Evolutionary conservation across 2,888 invertebrate genomes (phyloP).

Genomic region (Drosophila leonis): DNA sequence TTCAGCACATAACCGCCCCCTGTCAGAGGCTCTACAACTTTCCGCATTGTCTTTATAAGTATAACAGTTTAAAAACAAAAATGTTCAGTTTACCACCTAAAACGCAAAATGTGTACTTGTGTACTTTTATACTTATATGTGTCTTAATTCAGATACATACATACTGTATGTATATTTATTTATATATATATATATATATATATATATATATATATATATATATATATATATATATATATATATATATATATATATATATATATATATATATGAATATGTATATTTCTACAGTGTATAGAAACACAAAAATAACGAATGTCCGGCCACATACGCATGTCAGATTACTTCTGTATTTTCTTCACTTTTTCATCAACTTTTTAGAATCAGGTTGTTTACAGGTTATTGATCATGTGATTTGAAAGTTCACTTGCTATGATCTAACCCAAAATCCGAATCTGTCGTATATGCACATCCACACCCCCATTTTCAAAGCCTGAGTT

Average conservation of each 20-base stretch:
- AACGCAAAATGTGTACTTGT: conserved; percentile 28
- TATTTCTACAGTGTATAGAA: neutral
- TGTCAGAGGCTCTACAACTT: conserved; percentile 35
- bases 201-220: no score
- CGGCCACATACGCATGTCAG: conserved; percentile 26
- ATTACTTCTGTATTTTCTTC: conserved; percentile 16
- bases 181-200: neutral
- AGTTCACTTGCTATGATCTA: conserved; percentile 6
- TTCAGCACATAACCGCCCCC: conserved; percentile 47
- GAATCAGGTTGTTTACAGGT: neutral
- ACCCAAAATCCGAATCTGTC: neutral
- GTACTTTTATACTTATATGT: conserved; percentile 30
- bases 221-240: neutral
- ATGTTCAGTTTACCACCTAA: conserved; percentile 61
- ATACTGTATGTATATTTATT: neutral
- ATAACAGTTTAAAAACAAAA: conserved; percentile 59
- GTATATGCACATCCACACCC: conserved; percentile 4
- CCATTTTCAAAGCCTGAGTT: conserved; percentile 6
- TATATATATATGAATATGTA: neutral
- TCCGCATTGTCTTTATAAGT: conserved; percentile 61
- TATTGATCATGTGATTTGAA: neutral
- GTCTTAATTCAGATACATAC: conserved; percentile 2
- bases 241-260: neutral
- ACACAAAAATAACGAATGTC: neutral
- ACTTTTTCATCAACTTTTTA: neutral